Conservation (phyloP, 1,140 invertebrate species). For the Drosophila seguyi region DNA sequence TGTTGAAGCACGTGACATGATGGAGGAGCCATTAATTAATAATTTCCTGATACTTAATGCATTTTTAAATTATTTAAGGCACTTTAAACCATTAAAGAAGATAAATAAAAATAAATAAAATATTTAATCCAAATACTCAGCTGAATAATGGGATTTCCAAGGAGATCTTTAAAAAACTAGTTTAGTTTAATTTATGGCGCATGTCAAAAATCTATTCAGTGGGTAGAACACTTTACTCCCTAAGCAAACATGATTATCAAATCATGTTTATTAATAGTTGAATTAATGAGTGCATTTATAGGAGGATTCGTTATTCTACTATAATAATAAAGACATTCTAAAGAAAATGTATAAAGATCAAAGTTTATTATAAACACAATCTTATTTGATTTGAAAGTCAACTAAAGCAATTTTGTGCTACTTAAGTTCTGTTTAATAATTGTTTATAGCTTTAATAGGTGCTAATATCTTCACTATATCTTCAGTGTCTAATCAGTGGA, state of each 20-base stretch:
- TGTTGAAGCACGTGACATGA: not conserved
- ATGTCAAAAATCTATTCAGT: slow-evolving; percentile 1
- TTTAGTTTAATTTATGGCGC: slow-evolving; percentile 13
- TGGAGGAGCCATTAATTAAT: slow-evolving; percentile 24
- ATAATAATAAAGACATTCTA: not conserved
- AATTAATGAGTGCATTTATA: slow-evolving; percentile 4
- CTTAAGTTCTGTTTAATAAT: not conserved
- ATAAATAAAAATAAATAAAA: not conserved
- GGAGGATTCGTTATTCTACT: not conserved
- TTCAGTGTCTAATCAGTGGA: not conserved
- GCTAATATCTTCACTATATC: not conserved
- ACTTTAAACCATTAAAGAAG: not conserved
- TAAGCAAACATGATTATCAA: slow-evolving; percentile 11
- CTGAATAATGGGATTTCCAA: slow-evolving; percentile 4
- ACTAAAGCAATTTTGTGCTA: not conserved
- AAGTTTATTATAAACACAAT: not conserved
- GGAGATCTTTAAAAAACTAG: slow-evolving; percentile 4
- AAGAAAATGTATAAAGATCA: not conserved
- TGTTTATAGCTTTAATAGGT: not conserved
- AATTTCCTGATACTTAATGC: not conserved
- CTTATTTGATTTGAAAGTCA: not conserved
- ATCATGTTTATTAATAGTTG: slow-evolving; percentile 13
- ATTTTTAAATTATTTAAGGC: not conserved
- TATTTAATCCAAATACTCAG: slow-evolving; percentile 12
- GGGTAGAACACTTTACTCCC: not conserved